These are phyloP conservation scores for Diplazon laetatorius DNA, from an alignment of 2,888 invertebrate genomes.

Conservation along the genomic window DNA sequence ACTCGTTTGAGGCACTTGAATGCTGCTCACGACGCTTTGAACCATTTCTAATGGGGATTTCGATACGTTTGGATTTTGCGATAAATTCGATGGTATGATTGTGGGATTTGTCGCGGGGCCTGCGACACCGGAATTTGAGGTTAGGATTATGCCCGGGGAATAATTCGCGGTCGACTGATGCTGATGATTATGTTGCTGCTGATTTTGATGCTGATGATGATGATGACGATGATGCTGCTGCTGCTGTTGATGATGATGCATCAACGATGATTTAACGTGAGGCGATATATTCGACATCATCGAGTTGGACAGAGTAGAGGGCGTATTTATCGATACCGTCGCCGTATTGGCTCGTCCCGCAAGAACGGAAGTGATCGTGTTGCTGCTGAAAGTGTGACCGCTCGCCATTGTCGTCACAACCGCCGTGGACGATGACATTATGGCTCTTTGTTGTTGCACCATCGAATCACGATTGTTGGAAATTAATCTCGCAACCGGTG, in stretches of 20 bases:
- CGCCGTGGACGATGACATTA: conserved; percentile 73
- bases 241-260: conserved; percentile 83
- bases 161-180: conserved; percentile 70
- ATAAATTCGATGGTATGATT: conserved; percentile 58
- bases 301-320: conserved; percentile 82
- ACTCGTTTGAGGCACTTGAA: conserved; percentile 84
- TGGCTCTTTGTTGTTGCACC: conserved; percentile 74
- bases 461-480: conserved; percentile 71
- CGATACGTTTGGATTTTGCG: conserved; percentile 81
- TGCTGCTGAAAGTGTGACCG: conserved; percentile 90
- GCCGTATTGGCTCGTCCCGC: conserved; percentile 90
- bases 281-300: conserved; percentile 80
- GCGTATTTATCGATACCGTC: conserved; percentile 89
- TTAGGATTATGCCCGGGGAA: conserved; percentile 41
- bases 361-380: conserved; percentile 91
- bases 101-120: conserved; percentile 64
- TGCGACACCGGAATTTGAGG: conserved; percentile 82
- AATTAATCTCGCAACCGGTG: conserved; percentile 63
- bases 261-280: conserved; percentile 74
- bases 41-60: conserved; percentile 91
- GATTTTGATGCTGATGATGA: conserved; percentile 82
- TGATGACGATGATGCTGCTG: conserved; percentile 78
- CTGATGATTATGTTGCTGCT: conserved; percentile 4
- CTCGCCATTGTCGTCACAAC: conserved; percentile 87
- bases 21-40: conserved; percentile 89